Conservation (phyloP, 1,140 invertebrate species). For the Ruditapes philippinarum region DNA sequence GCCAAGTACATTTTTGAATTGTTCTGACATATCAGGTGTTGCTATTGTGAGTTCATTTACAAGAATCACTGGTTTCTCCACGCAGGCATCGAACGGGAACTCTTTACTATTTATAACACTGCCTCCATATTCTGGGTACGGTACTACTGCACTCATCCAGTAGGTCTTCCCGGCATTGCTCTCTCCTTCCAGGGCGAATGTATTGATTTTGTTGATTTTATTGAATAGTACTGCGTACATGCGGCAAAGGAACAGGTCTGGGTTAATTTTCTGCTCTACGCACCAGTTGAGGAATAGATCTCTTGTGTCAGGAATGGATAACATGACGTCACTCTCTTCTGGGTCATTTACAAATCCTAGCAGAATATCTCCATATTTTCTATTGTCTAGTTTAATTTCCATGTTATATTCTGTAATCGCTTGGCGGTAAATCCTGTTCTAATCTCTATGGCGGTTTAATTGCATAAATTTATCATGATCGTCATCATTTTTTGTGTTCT, state of each 20-base stretch:
- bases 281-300: background rate
- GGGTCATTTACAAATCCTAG: background rate
- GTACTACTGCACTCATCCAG: background rate
- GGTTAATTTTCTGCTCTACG: background rate
- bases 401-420: background rate
- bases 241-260: background rate
- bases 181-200: no score
- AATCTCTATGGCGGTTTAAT: background rate
- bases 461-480: background rate
- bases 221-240: background rate
- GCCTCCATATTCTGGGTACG: background rate
- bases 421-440: background rate
- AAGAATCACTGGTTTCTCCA: background rate
- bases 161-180: background rate
- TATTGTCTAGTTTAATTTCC: background rate
- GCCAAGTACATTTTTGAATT: background rate
- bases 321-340: no score
- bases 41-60: background rate
- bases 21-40: background rate
- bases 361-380: background rate
- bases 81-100: background rate
- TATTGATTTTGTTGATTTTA: background rate
- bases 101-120: background rate
- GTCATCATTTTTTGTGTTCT: background rate
- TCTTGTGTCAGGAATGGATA: background rate